Conservation (phyloP, 2,113 vertebrate genomes). For the Ornithorhynchus anatinus region DNA sequence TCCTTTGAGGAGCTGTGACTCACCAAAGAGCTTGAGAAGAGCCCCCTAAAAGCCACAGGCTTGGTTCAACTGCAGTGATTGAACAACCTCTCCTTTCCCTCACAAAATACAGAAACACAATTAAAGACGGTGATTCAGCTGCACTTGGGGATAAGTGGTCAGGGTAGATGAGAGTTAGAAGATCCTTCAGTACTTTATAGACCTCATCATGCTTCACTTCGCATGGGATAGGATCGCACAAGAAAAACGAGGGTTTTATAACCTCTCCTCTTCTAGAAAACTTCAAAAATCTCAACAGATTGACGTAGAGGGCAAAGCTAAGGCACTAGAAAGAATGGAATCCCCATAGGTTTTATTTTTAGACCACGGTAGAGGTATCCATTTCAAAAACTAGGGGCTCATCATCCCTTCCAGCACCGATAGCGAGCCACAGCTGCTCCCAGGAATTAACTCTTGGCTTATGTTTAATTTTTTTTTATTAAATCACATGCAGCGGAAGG, state of each 20-base stretch:
- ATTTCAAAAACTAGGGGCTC: conserved; percentile 61
- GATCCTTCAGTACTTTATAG: neutral
- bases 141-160: too few relatives aligned
- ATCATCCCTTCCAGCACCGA: conserved; percentile 24
- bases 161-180: too few relatives aligned
- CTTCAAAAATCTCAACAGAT: conserved; percentile 44
- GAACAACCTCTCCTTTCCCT: too few relatives aligned
- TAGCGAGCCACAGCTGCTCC: conserved; percentile 67
- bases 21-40: too few relatives aligned
- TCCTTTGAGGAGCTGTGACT: too few relatives aligned
- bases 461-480: neutral
- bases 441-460: conserved; percentile 49
- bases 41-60: too few relatives aligned
- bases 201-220: neutral
- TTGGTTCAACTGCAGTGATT: too few relatives aligned
- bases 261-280: conserved; percentile 11
- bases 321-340: conserved; percentile 48
- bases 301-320: conserved; percentile 47
- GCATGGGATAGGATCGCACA: neutral
- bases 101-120: too few relatives aligned
- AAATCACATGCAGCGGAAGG: neutral
- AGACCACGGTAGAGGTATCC: conserved; percentile 71
- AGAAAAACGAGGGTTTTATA: neutral
- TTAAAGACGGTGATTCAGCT: too few relatives aligned
- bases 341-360: conserved; percentile 77